Conservation (phyloP, 2,797 vertebrate species). For the Sternotherus odoratus region DNA sequence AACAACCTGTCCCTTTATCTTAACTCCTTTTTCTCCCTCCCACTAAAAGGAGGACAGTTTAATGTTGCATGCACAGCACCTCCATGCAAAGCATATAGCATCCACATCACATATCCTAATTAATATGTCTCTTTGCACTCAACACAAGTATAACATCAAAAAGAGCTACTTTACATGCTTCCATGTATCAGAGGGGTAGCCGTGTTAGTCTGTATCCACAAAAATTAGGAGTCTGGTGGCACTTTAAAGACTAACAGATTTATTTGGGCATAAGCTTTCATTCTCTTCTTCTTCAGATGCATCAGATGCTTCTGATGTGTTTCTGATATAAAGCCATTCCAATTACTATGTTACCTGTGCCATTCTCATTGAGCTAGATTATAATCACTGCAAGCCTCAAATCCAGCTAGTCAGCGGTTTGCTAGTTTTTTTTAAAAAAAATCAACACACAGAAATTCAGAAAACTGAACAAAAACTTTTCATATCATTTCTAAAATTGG, state of each 20-base stretch:
- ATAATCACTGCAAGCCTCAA: background rate
- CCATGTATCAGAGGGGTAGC: background rate
- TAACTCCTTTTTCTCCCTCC: background rate
- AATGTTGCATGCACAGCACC: background rate
- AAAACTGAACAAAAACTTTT: background rate
- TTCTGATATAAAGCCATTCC: background rate
- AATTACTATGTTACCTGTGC: accelerated
- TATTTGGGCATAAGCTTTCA: too few relatives aligned
- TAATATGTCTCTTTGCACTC: constrained; percentile 8
- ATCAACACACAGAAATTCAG: background rate
- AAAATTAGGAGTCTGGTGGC: too few relatives aligned
- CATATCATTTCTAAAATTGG: background rate
- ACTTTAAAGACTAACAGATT: too few relatives aligned
- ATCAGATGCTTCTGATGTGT: background rate
- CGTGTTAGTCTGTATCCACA: too few relatives aligned
- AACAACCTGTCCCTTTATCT: background rate
- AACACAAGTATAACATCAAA: background rate
- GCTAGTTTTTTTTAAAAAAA: too few relatives aligned
- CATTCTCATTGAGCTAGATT: background rate
- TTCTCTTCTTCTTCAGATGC: too few relatives aligned
- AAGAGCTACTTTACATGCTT: background rate
- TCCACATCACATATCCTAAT: background rate
- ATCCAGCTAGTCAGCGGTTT: background rate
- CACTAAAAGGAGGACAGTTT: background rate
- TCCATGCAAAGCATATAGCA: accelerated